Percentiles rank a stretch among this genome's conserved stretches.
phyloP scores from a whole-genome alignment of 1,140 invertebrate species.

The Araneus ventricosus region DNA sequence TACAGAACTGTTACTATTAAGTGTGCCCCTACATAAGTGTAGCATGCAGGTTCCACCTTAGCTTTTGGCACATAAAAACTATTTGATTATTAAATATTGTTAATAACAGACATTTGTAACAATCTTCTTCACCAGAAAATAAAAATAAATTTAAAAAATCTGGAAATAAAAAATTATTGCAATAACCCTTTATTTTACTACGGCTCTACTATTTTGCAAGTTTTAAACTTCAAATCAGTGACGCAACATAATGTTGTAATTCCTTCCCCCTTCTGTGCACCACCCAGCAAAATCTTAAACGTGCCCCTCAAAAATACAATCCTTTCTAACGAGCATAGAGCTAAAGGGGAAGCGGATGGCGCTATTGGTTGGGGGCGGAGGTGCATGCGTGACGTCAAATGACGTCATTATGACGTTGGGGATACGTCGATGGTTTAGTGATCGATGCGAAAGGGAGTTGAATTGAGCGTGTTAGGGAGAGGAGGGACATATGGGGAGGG shows the following conservation, averaged over 20 bases:
- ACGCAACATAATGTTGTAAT: not conserved
- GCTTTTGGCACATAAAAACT: too few species aligned
- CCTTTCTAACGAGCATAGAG: constrained; percentile 5
- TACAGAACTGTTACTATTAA: too few species aligned
- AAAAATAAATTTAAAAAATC: too few species aligned
- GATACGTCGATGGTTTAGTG: not conserved
- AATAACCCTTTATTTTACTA: too few species aligned
- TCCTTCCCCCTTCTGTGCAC: not conserved
- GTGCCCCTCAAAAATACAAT: constrained; percentile 15
- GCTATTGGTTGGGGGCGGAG: not conserved
- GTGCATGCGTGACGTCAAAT: not conserved
- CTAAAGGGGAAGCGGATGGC: not conserved
- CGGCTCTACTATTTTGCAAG: not conserved
- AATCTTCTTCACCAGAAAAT: too few species aligned
- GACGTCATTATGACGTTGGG: constrained; percentile 26
- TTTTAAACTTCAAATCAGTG: constrained; percentile 5
- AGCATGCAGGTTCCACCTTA: too few species aligned
- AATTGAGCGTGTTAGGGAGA: not conserved
- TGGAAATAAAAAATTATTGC: too few species aligned
- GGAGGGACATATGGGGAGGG: not conserved
- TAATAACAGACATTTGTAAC: too few species aligned
- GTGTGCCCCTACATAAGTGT: too few species aligned
- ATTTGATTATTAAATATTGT: too few species aligned
- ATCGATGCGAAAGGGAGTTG: not conserved
- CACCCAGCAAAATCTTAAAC: not conserved